Percentiles rank a stretch among this genome's conserved stretches.
phyloP scores from a whole-genome alignment of 2,113 vertebrate genomes.

The Elanus axillaris region DNA sequence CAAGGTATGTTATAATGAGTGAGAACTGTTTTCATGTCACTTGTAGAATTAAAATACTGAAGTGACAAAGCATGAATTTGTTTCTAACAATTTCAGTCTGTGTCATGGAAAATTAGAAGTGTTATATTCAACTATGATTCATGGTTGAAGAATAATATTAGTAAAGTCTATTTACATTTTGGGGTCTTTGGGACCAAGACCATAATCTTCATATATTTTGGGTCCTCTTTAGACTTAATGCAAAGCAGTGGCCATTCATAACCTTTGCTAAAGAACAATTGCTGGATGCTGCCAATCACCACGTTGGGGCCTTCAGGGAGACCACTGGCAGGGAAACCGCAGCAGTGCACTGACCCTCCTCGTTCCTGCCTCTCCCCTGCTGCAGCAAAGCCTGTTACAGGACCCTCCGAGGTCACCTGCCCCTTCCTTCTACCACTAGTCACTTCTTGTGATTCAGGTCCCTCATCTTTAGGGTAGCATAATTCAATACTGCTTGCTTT shows the following conservation, averaged over 20 bases:
- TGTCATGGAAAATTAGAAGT: background rate
- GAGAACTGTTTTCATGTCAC: background rate
- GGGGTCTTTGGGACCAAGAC: background rate
- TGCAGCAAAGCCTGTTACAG: background rate
- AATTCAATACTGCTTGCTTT: background rate
- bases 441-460: background rate
- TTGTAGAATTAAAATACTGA: background rate
- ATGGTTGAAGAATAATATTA: background rate
- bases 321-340: rapidly evolving
- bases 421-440: background rate
- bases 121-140: background rate
- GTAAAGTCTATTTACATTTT: background rate
- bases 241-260: background rate
- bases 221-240: background rate
- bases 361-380: background rate
- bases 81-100: background rate
- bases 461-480: background rate
- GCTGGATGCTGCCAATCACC: background rate
- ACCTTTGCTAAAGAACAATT: background rate
- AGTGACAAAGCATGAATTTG: background rate
- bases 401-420: background rate
- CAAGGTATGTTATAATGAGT: background rate
- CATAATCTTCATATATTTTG: background rate
- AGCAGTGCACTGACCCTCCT: rapidly evolving
- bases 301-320: rapidly evolving